Conservation (phyloP, 1,140 invertebrate genomes). For the Antheraea mylitta region DNA sequence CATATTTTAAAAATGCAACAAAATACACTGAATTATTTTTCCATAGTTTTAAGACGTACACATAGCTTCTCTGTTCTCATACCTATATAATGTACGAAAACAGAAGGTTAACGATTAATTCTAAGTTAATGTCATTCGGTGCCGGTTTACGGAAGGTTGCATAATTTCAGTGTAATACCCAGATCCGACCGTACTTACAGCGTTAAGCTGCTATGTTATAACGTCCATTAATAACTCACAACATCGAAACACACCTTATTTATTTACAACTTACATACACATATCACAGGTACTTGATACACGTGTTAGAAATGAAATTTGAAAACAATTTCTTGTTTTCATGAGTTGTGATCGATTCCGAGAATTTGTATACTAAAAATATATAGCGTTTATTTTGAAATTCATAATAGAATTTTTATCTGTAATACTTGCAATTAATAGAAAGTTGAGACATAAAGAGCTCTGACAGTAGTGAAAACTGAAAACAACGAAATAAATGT, state of each 20-base stretch:
- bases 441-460: no score
- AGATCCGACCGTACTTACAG: constrained; percentile 54
- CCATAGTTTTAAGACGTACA: no score
- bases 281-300: constrained; percentile 11
- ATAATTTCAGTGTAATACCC: constrained; percentile 39
- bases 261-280: constrained; percentile 35
- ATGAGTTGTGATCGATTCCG: background rate
- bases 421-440: no score
- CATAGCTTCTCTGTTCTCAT: background rate
- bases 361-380: background rate
- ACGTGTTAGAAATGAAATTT: background rate
- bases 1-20: no score
- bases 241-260: constrained; percentile 43
- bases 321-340: background rate
- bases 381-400: no score
- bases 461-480: no score
- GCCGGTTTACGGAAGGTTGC: constrained; percentile 30
- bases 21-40: no score
- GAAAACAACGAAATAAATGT: no score
- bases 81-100: background rate
- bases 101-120: constrained; percentile 22
- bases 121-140: constrained; percentile 40
- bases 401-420: no score
- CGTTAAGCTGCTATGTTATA: constrained; percentile 48
- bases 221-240: constrained; percentile 52